These are phyloP conservation scores for Latrodectus elegans DNA, from an alignment of 2,888 invertebrate genomes.

Conservation along the genomic window DNA sequence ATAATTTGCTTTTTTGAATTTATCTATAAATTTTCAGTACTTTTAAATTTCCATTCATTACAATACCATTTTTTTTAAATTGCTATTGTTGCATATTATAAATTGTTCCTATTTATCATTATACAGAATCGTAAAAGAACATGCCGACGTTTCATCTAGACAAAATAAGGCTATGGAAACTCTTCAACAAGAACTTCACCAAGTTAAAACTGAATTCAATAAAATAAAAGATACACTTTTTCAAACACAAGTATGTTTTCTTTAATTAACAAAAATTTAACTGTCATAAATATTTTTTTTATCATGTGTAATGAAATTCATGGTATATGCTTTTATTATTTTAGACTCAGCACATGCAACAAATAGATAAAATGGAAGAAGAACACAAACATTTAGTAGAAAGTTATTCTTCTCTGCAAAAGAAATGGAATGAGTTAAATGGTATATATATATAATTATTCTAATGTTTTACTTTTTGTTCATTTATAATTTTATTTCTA, in stretches of 20 bases:
- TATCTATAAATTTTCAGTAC: too few species aligned
- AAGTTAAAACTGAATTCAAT: conserved; percentile 75
- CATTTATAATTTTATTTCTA: too few species aligned
- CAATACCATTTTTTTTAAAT: too few species aligned
- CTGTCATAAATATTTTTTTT: neutral
- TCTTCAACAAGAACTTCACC: conserved; percentile 75
- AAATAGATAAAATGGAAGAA: conserved; percentile 75
- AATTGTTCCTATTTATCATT: neutral
- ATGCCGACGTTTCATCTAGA: conserved; percentile 76
- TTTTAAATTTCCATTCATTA: too few species aligned
- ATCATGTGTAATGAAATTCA: neutral
- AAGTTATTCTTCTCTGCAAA: conserved; percentile 74
- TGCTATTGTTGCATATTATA: neutral
- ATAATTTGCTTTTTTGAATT: too few species aligned
- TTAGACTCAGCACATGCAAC: conserved; percentile 74
- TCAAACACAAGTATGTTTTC: conserved; percentile 71
- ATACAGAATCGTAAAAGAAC: conserved; percentile 76
- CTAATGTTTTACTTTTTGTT: neutral
- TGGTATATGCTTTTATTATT: conserved; percentile 41
- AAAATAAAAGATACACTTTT: conserved; percentile 74
- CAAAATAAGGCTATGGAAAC: conserved; percentile 76
- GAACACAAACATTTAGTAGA: conserved; percentile 76
- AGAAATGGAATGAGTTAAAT: conserved; percentile 74
- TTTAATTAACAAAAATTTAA: neutral
- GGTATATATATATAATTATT: conserved; percentile 72